phyloP scores from a whole-genome alignment of 2,113 vertebrate species.

The Boulengeromyrus knoepffleri region DNA sequence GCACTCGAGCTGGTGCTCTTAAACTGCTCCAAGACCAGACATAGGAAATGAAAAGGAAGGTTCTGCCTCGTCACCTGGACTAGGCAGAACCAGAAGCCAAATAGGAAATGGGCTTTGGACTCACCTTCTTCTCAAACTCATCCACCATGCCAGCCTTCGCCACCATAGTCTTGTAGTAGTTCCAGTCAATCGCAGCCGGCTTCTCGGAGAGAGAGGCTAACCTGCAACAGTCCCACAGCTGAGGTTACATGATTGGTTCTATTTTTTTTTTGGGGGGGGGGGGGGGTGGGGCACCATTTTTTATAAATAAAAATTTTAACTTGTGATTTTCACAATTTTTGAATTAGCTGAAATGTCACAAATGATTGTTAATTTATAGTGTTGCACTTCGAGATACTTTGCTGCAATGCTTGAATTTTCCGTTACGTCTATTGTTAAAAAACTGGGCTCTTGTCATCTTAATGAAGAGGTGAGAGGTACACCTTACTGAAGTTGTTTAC shows the following conservation, averaged over 20 bases:
- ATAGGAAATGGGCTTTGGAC: neutral
- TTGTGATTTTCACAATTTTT: neutral
- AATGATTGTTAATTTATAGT: neutral
- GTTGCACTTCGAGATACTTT: neutral
- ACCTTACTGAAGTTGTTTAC: too few species aligned
- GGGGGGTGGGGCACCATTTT: too few species aligned
- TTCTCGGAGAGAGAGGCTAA: constrained; percentile 70
- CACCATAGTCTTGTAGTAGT: constrained; percentile 66
- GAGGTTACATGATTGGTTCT: neutral
- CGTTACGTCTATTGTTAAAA: neutral
- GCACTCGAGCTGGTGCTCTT: neutral
- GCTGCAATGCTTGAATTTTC: neutral
- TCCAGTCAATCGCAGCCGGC: constrained; percentile 80
- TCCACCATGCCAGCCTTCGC: constrained; percentile 82
- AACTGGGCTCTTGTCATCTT: neutral
- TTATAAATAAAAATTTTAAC: too few species aligned
- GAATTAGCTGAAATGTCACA: neutral
- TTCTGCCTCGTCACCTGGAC: neutral
- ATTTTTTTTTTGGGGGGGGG: too few species aligned
- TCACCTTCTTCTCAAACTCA: constrained; percentile 93
- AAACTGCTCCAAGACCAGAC: neutral
- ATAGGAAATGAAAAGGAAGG: neutral
- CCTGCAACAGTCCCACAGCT: constrained; percentile 47
- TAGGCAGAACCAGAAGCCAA: neutral
- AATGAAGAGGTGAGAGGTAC: too few species aligned